Evolutionary conservation across 2,113 vertebrate genomes (phyloP), one percentile per base, ranked within the genome.

Genomic region (Thermophis baileyi): DNA sequence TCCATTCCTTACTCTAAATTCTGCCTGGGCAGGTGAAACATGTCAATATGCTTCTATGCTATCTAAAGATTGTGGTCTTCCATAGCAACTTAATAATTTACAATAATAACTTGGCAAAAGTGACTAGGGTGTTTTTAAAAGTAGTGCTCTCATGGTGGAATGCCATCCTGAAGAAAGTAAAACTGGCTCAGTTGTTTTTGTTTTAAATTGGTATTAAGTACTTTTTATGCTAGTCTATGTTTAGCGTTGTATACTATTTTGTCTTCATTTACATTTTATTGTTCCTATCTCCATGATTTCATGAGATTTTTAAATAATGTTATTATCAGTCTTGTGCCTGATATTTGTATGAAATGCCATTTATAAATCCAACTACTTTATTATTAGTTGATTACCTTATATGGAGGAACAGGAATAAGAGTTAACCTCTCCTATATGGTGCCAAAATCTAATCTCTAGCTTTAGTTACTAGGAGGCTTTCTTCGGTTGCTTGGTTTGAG

Each of bases 401-500:
- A 40, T 44, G 53, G 6, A 25, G 6, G n/a, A 54, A 54, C 22
- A 53, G 50, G 16, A 40, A 25, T 40, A 44, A 44, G 40, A 54
- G 53, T n/a, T 40, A 35, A 44, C 27, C 14, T 63, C 16, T 85
- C 3, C 20, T 44, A 40, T 55, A 16, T 44, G 27, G 18, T 54
- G 69, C 35, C 63, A 94, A 92, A 91, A 16, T 10, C 11, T 24
- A 10, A 53, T 89, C 14, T 81, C 90, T 94, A 91, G 87, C 74
- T 69, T 86, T 55, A 93, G 86, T 89, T 85, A 22, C 27, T 92
- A 53, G 91, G 74, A 2, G 40, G n/a, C 12, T 91, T 85, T 51
- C n/a, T 93, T 91, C 4, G 85, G 2, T 81, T 44, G 35, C 35
- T 24, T 24, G 74, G 18, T 89, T 49, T 96, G 94, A 93, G 93